phyloP scores from a whole-genome alignment of 2,113 vertebrate genomes.

The Pithys albifrons region DNA sequence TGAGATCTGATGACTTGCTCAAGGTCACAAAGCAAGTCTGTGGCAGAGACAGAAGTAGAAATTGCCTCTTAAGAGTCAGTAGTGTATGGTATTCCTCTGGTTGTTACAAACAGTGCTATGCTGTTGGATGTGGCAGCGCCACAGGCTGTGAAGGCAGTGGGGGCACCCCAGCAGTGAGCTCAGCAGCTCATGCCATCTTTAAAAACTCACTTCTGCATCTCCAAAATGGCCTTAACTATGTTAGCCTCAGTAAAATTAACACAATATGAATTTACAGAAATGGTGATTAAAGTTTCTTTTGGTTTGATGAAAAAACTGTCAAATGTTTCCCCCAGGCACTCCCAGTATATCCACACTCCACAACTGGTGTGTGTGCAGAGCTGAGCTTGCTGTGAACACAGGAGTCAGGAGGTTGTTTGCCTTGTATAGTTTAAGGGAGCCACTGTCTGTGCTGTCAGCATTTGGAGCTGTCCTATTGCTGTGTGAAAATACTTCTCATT shows the following conservation, averaged over 20 bases:
- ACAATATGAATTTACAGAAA: neutral
- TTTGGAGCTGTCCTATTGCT: neutral
- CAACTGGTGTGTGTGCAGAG: rapidly evolving
- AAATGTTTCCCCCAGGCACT: neutral
- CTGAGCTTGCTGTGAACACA: neutral
- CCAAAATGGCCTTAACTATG: neutral
- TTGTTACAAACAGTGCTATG: neutral
- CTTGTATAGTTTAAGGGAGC: neutral
- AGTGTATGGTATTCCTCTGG: neutral
- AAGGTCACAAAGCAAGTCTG: conserved; percentile 34
- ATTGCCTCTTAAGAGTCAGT: neutral
- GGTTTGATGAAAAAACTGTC: neutral
- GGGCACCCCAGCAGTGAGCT: neutral
- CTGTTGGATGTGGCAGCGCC: neutral
- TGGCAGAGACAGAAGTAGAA: conserved; percentile 21
- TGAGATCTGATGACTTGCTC: conserved; percentile 13
- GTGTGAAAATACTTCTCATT: neutral
- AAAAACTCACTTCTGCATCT: neutral
- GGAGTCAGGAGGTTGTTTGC: neutral
- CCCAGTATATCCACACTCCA: rapidly evolving
- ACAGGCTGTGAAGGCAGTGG: neutral
- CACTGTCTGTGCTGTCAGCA: neutral
- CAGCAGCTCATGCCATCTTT: neutral
- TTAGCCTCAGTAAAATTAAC: neutral
- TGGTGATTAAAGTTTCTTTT: neutral